These are phyloP conservation scores for Fissipunctia ypsillon DNA, from an alignment of 2,888 invertebrate genomes.

Conservation along the genomic window DNA sequence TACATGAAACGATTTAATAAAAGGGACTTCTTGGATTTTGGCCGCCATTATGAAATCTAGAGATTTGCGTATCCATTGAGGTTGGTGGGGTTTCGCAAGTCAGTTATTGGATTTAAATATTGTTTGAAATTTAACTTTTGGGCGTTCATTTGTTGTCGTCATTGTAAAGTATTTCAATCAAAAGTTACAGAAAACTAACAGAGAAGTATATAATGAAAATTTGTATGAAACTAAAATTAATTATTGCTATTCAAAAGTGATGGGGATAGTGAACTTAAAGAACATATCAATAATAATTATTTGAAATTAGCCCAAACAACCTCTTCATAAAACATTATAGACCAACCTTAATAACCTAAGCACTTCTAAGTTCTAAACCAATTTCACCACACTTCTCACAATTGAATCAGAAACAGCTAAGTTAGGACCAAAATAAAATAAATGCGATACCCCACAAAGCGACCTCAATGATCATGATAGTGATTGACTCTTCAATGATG, in stretches of 20 bases:
- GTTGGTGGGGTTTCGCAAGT: conserved; percentile 66
- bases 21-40: conserved; percentile 57
- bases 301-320: neutral
- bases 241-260: conserved; percentile 4
- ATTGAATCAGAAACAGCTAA: conserved; percentile 38
- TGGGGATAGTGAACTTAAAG: neutral
- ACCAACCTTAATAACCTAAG: neutral
- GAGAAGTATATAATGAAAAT: neutral
- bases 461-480: conserved; percentile 57
- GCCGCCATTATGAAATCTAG: conserved; percentile 62
- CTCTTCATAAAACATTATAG: neutral
- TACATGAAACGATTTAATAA: conserved; percentile 57
- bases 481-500: conserved; percentile 62
- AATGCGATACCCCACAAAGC: conserved; percentile 66
- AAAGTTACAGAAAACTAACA: conserved; percentile 19
- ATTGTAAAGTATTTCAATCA: conserved; percentile 41
- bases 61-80: conserved; percentile 76
- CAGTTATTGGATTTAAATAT: conserved; percentile 50
- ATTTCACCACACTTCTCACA: conserved; percentile 44
- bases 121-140: conserved; percentile 33
- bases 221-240: neutral
- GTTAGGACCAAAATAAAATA: conserved; percentile 43
- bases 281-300: neutral
- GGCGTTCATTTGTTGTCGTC: conserved; percentile 34
- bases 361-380: conserved; percentile 12